Base-by-base conservation (phyloP, 2,797 vertebrate genomes). In the Pseudomugil tenellus region DNA sequence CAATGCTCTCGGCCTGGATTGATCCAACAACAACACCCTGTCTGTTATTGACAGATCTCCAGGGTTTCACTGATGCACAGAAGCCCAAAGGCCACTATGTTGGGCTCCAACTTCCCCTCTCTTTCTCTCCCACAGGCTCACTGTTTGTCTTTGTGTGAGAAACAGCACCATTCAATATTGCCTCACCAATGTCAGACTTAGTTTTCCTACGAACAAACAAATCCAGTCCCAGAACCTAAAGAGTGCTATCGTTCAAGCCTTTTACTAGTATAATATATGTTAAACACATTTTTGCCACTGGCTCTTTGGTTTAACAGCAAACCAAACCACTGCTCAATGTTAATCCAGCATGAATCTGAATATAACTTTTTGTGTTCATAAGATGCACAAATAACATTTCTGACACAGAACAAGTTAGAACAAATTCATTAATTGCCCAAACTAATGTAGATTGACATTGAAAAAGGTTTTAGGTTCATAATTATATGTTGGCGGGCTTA, bases 11-110 rank as follows among this genome's bases (percentile, higher is more conserved):
- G 79, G 89, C 79, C 37, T 28, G 62, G 60, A 92, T 91, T 90
- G 93, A 93, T 93, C 79, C 80, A 56, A 79, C 85, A 87, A 87
- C 85, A 87, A 87, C 82, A 88, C 77, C 70, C 80, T 72, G 80
- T 76, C 86, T 92, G 87, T 90, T 92, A 93, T 91, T 80, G 91
- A 92, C 83, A 71, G 77, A 87, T 84, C 86, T 86, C 80, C 39
- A 34, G 81, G 83, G 73, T 82, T 84, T 60, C 70, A 64, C 58
- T 73, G 87, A 74, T 81, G 74, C 81, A 80, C 72, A 76, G 63
- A 84, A 74, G 86, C 80, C 91, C 85, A 11, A 53, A 70, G 90
- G 90, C 84, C 78, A 81, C 82, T 77, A 63, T 53, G 53, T 51
- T 56, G 48, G 76, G 67, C 56, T 41, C 71, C 31, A 29, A 57